These are phyloP conservation scores for Nothura maculosa DNA, from an alignment of 2,797 vertebrate species.

Conservation along the genomic window DNA sequence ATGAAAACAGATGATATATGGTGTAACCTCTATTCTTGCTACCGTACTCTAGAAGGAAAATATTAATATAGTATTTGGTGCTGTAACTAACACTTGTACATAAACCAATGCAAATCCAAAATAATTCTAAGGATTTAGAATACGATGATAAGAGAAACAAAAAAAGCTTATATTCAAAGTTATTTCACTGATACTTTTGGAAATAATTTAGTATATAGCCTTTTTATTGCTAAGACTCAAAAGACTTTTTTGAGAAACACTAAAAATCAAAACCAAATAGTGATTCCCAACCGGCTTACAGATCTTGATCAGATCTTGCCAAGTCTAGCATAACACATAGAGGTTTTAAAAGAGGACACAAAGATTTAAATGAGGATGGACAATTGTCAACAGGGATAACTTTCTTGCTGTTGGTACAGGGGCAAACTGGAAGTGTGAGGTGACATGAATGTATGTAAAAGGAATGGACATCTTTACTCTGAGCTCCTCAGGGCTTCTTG, in stretches of 20 bases:
- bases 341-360: background rate
- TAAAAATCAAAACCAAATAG: background rate
- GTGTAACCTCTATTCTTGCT: background rate
- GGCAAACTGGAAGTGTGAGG: background rate
- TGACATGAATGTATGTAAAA: background rate
- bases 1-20: conserved; percentile 46
- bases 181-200: background rate
- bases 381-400: background rate
- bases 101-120: conserved; percentile 25
- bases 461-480: background rate
- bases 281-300: background rate
- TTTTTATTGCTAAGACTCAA: background rate
- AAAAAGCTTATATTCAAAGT: background rate
- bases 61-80: conserved; percentile 7
- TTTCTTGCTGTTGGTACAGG: background rate
- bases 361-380: background rate
- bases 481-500: background rate
- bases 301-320: background rate
- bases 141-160: background rate
- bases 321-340: background rate
- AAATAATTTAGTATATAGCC: conserved; percentile 1
- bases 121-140: conserved; percentile 6
- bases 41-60: conserved; percentile 29
- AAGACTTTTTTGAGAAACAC: background rate
- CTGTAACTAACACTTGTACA: conserved; percentile 38